These are phyloP conservation scores for Theonella swinhoei DNA, from an alignment of 37 sponge, comb jelly and placozoan genomes.

Conservation along the genomic window DNA sequence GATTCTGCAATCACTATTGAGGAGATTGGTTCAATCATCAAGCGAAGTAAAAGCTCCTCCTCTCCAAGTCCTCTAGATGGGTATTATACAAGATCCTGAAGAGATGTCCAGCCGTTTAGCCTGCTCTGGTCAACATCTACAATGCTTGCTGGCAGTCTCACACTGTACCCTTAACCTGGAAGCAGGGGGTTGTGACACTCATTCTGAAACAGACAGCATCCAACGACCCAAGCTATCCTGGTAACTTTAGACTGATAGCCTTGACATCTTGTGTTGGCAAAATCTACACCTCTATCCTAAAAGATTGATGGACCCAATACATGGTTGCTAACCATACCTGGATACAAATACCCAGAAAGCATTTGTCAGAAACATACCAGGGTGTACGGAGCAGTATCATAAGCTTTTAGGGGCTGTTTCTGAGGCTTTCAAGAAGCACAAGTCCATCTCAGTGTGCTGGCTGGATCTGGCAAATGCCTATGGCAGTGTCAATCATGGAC, in stretches of 20 bases:
- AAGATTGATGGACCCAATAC: background rate
- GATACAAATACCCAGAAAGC: background rate
- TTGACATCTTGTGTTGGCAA: background rate
- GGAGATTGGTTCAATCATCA: background rate
- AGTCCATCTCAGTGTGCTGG: background rate
- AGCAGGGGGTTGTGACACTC: background rate
- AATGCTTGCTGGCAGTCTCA: background rate
- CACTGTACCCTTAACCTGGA: background rate
- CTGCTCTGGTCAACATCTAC: background rate
- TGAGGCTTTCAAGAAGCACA: background rate
- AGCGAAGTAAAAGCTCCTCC: background rate
- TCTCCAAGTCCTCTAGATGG: slow-evolving; percentile 6
- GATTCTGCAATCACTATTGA: background rate
- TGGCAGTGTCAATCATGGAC: background rate
- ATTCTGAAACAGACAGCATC: background rate
- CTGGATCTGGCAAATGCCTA: background rate
- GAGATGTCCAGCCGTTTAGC: background rate
- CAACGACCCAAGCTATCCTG: background rate
- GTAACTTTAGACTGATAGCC: background rate
- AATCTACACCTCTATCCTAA: background rate
- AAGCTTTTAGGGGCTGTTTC: background rate
- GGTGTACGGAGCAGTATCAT: background rate
- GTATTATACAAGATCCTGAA: background rate
- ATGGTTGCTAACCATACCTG: background rate
- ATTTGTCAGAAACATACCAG: background rate